Evolutionary conservation across 1,140 invertebrate genomes (phyloP), one percentile per base, ranked within the genome.

Genomic region (Drosophila prosaltans): DNA sequence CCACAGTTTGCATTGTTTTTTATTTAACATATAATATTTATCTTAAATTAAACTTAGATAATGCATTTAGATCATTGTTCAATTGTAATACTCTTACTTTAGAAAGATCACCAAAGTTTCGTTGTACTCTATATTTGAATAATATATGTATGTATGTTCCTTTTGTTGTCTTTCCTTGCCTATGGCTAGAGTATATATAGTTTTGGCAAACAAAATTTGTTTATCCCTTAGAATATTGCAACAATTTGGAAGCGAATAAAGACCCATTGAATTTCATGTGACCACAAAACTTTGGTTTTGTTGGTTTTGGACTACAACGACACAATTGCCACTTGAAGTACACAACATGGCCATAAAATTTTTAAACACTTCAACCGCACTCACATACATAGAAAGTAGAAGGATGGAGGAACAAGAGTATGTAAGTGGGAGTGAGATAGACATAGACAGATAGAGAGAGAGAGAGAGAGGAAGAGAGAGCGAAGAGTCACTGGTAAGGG

Each of bases 301-400:
- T 30, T 67, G 51, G 48, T 57, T 26, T 26, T 59, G 57, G 48
- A 62, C 61, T 45, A 65, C 61, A 51, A 64, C 65, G 63, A 60
- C 69, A 85, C 82, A 88, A 88, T 86, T 82, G 83, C 69, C 75
- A 77, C 64, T 72, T 74, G 62, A 77, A 82, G 69, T 67, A 66
- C 65, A 70, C 80, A 88, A 74, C 80, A 88, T 76, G 72, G 83
- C 43, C 57, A 71, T 72, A 72, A 66, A 80, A 77, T 77, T 89
- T 85, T 89, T 80, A 84, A 88, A 69, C 69, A 74, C 67, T 51
- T 69, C 48, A 51, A 70, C 55, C 26, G 59, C 48, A 63, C 32
- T 36, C 43, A 57, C 32, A 45, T 7, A 60, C 32, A 48, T 10
- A 28, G 16, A 54, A 16, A 24, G 10, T 48, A 7, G 41, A 39